Conservation (phyloP, 1,140 invertebrate genomes). For the Cherax quadricarinatus region DNA sequence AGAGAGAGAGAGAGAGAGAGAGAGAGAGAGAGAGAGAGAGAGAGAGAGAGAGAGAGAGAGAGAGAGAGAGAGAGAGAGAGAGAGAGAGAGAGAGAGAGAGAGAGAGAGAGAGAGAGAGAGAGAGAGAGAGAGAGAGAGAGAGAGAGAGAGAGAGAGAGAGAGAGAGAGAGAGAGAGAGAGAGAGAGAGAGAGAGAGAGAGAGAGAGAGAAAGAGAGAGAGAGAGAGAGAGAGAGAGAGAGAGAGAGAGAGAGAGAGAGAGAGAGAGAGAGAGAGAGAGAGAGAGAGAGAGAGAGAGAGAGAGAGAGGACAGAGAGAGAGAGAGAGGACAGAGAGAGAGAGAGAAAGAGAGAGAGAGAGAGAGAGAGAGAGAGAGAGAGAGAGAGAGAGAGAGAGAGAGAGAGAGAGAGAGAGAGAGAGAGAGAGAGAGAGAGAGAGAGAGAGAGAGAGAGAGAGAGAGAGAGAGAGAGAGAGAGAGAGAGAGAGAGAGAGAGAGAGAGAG, state of each 20-base stretch:
- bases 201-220: constrained; percentile 4
- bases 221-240: neutral
- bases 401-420: too few relatives aligned
- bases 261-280: neutral
- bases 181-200: constrained; percentile 10
- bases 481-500: neutral
- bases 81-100: neutral
- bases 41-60: neutral
- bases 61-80: neutral
- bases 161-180: constrained; percentile 10
- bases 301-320: too few relatives aligned
- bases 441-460: neutral
- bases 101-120: neutral
- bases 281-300: neutral
- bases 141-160: neutral
- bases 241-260: neutral
- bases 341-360: too few relatives aligned
- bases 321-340: too few relatives aligned
- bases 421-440: neutral
- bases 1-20: neutral
- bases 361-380: too few relatives aligned
- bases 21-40: neutral
- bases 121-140: neutral
- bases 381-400: too few relatives aligned
- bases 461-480: neutral